Evolutionary conservation across 2,113 vertebrate genomes (phyloP), one percentile per base, ranked within the genome.

Genomic region (Pelusios castaneus): DNA sequence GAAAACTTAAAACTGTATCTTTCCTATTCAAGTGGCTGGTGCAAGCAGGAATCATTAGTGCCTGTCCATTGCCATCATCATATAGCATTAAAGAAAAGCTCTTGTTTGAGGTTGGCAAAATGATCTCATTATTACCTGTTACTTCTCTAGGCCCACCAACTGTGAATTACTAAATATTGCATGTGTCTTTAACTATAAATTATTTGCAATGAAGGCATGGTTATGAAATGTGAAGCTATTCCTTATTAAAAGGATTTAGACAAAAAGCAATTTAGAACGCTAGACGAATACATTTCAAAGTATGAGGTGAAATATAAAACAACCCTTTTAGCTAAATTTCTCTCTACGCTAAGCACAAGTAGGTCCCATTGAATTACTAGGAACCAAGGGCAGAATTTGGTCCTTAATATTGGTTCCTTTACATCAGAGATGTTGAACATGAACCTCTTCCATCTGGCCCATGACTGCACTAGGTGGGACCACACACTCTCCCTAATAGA

Each of bases 1-100:
- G 95, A 89, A 97, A 96, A 97, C 80, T 91, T 95, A 95, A 97
- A 95, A 88, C 34, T 76, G 73, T 83, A 94, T 95, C 89, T 84
- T 88, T 95, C 78, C 82, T 96, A 80, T 94, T 56, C 63, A 81
- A 92, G 58, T 8, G 10, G 43, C 89, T 87, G 85, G 94, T 91
- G 90, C n/a, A 80, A 87, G 87, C 87, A 91, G 21, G 1, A 77
- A 63, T 75, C 60, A 78, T 95, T 92, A 89, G 86, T 91, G 90
- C 63, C 84, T 27, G 76, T 10, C 75, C 80, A 88, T 43, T 90
- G 96, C 84, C 76, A 96, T 95, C 54, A 76, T 24, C 34, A 14
- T 3, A 22, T 4, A 87, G 89, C 17, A 73, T 47, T 34, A 89
- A 80, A 94, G 85, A 90, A 90, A 93, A 88, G 70, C 41, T 95